Evolutionary conservation across 2,888 invertebrate species (phyloP), one percentile per base, ranked within the genome.

Genomic region (Papilio demoleus): DNA sequence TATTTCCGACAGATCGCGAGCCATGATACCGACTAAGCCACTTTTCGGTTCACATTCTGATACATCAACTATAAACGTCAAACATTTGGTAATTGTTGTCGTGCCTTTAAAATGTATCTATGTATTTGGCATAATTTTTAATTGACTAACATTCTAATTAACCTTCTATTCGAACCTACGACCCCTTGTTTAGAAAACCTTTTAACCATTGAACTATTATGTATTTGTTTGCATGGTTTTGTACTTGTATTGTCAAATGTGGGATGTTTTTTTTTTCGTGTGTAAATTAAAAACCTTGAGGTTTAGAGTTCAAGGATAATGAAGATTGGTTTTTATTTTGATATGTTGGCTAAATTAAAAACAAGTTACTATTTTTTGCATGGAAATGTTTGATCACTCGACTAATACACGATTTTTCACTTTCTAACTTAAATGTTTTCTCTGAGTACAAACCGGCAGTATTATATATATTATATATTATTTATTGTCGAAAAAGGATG

Each of bases 1-100:
- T 75, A 70, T 72, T 74, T 77, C 76, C 74, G 71, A 78, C 86
- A 86, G 86, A 24, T 47, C 60, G 42, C n/a, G 60, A 34, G 58
- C 75, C 76, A 90, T 89, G 88, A 80, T 79, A 71, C 73, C 80
- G 4, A 76, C 68, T 61, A 80, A 84, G 38, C 89, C 89, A 1
- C 79, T 93, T 70, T 93, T 94, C 71, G 88, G 93, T 71, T 94
- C 94, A 22, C 93, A 94, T 73, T 95, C 95, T 73, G 95, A 95
- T 87, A 95, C 95, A 4, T 95, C 95, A 4, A 92, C 94, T 68
- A 90, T 94, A 66, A 92, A 92, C 77, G 88, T 93, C 67, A 94
- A 93, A 77, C 83, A 88, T 67, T 85, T 93, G 92, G 94, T 94
- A 94, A 90, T 86, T 31, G 71, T 47, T 69, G 70, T 64, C 40